Evolutionary conservation across 2,888 invertebrate genomes (phyloP).

Genomic region (Epistrophella euchroma): DNA sequence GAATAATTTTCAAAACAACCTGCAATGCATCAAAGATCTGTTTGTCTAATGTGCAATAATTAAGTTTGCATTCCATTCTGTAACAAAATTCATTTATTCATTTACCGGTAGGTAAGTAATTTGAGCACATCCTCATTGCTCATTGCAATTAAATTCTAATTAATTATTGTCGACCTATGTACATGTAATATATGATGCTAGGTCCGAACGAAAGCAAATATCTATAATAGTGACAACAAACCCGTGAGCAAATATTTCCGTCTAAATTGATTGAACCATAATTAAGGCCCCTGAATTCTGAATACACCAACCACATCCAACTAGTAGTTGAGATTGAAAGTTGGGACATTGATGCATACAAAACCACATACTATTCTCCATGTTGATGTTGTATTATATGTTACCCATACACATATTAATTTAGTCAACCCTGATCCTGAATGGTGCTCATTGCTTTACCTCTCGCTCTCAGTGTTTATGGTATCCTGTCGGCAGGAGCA

Average conservation of each 20-base stretch:
- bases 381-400: background rate
- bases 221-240: constrained; percentile 28
- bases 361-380: background rate
- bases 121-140: constrained; percentile 33
- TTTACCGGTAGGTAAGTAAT: constrained; percentile 32
- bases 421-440: constrained; percentile 6
- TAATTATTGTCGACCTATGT: constrained; percentile 57
- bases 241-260: constrained; percentile 40
- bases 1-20: background rate
- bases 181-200: background rate
- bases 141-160: constrained; percentile 56
- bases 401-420: background rate
- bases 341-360: constrained; percentile 7
- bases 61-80: constrained; percentile 13
- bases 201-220: constrained; percentile 5
- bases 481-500: constrained; percentile 51
- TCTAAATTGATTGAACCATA: constrained; percentile 62
- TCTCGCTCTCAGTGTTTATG: constrained; percentile 15
- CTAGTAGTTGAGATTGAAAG: constrained; percentile 1
- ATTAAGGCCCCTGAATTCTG: constrained; percentile 46
- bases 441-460: background rate
- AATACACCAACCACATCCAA: constrained; percentile 9
- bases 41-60: background rate
- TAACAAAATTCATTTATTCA: constrained; percentile 27
- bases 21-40: background rate